Evolutionary conservation across 2,888 invertebrate genomes (phyloP).

Genomic region (Oeneis ivallda): DNA sequence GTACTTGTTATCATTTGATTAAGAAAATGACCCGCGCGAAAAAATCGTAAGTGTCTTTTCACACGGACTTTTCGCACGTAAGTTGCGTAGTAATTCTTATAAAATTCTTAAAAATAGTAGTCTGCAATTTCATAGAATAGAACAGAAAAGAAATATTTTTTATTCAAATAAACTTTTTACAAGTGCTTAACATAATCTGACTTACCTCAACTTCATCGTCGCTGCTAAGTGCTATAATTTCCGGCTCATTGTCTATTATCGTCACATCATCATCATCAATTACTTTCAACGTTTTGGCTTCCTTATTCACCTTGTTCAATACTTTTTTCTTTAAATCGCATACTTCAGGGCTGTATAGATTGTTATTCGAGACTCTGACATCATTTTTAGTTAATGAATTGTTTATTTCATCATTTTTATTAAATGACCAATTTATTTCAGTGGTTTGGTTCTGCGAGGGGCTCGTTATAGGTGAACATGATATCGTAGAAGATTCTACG

Average conservation of each 20-base stretch:
- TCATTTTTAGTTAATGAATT: constrained; percentile 26
- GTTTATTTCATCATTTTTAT: constrained; percentile 36
- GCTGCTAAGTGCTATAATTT: constrained; percentile 73
- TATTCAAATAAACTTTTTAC: no score
- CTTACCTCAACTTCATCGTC: constrained; percentile 70
- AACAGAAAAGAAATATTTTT: no score
- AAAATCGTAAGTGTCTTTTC: no score
- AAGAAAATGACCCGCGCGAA: no score
- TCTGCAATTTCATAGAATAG: no score
- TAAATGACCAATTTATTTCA: constrained; percentile 39
- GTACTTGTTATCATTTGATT: no score
- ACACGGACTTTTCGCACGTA: no score
- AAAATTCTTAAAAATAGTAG: no score
- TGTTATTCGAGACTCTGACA: constrained; percentile 6
- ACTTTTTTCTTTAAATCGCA: constrained; percentile 44
- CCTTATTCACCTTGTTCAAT: constrained; percentile 41
- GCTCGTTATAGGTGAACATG: constrained; percentile 66
- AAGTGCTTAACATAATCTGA: constrained; percentile 2
- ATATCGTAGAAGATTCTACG: constrained; percentile 48
- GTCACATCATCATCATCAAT: constrained; percentile 67
- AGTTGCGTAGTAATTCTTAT: no score
- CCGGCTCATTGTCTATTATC: constrained; percentile 62
- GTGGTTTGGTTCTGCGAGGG: constrained; percentile 58
- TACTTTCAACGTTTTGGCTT: constrained; percentile 41
- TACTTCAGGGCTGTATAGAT: constrained; percentile 27